A percentile compares a stretch with the other conserved stretches of the same genome.
These are phyloP conservation scores for Cantharis rufa DNA, from an alignment of 2,888 invertebrate genomes.

Conservation along the genomic window DNA sequence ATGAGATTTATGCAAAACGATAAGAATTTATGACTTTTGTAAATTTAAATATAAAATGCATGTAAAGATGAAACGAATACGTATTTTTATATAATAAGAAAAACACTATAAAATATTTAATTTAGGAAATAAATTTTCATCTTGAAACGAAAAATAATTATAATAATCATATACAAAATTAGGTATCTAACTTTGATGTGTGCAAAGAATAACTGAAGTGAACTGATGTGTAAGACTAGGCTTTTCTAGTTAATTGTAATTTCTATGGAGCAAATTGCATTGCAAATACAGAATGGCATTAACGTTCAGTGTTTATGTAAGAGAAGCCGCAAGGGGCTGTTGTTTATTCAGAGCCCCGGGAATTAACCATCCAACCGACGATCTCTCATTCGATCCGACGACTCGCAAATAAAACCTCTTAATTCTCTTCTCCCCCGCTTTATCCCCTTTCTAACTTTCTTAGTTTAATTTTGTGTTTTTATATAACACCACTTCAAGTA, in stretches of 20 bases:
- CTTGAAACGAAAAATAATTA: neutral
- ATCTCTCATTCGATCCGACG: constrained; percentile 48
- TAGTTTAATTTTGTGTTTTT: constrained; percentile 26
- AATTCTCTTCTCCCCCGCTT: constrained; percentile 40
- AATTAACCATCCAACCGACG: constrained; percentile 52
- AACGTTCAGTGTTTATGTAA: constrained; percentile 51
- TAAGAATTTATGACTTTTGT: neutral
- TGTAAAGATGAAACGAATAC: neutral
- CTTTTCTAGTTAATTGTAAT: constrained; percentile 53
- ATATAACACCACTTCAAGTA: constrained; percentile 25
- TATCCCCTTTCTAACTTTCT: constrained; percentile 17
- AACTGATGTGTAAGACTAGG: constrained; percentile 45
- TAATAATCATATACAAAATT: neutral
- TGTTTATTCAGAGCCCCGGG: constrained; percentile 54
- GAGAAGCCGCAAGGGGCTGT: constrained; percentile 42
- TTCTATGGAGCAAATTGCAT: constrained; percentile 51
- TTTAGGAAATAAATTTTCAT: neutral
- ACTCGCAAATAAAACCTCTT: constrained; percentile 50
- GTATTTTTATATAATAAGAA: neutral
- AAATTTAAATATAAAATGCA: neutral
- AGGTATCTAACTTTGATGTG: neutral
- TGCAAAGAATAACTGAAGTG: constrained; percentile 37
- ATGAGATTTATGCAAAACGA: neutral
- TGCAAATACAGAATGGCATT: constrained; percentile 49
- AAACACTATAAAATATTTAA: neutral